These are phyloP conservation scores for Entomobrya proxima DNA, from an alignment of 2,888 invertebrate species.

Conservation along the genomic window DNA sequence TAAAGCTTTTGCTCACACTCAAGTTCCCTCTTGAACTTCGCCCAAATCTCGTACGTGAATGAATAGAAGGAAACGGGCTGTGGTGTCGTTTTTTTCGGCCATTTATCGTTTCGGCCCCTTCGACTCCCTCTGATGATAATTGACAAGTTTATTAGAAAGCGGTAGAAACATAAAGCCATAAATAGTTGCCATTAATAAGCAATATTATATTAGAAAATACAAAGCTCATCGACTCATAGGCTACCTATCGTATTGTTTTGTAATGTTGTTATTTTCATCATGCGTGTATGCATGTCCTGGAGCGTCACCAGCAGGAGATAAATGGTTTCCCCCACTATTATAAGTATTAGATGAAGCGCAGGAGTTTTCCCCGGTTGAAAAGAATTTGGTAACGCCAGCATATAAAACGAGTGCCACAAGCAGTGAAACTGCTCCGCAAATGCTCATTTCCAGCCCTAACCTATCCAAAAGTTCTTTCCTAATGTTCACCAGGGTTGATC, in stretches of 20 bases:
- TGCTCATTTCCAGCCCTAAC: slow-evolving; percentile 20
- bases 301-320: not conserved
- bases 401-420: slow-evolving; percentile 36
- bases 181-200: no score
- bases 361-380: not conserved
- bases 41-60: not conserved
- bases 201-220: no score
- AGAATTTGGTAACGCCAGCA: slow-evolving; percentile 44
- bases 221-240: no score
- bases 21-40: not conserved
- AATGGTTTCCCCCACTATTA: not conserved
- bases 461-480: not conserved
- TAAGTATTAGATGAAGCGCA: not conserved
- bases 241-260: no score
- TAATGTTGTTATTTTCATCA: no score
- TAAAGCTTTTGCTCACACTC: slow-evolving; percentile 51
- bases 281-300: not conserved
- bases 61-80: not conserved
- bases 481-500: not conserved
- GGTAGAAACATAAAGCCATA: no score
- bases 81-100: not conserved
- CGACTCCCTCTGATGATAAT: no score
- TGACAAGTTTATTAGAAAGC: no score
- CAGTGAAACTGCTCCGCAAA: not conserved
- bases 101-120: no score